Evolutionary conservation across 2,113 vertebrate species (phyloP), one percentile per base, ranked within the genome.

Genomic region (Empidonax alnorum): DNA sequence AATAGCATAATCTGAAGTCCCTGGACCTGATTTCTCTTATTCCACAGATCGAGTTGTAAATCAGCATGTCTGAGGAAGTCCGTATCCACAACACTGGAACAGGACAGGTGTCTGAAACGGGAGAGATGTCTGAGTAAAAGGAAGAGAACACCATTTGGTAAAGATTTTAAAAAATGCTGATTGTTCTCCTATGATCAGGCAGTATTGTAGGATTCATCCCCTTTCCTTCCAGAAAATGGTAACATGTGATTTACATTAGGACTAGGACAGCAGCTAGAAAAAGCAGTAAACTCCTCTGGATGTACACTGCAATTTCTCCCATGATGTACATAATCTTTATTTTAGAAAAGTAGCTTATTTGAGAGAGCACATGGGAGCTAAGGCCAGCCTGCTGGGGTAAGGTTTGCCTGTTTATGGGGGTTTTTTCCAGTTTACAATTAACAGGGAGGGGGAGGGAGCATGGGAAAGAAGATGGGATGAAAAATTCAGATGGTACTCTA

Each of bases 201-300:
- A 76, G 17, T 42, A 28, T 33, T 63, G 23, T 24, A 79, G 10
- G 37, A 66, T 66, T 80, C 41, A 90, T 6, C 5, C 17, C 35
- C 20, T 63, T 90, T 72, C 24, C 52, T 53, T 67, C 25, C 19
- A 75, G 49, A 44, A 88, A 72, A 56, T 6, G 2, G 4, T 22
- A 50, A 47, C 24, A 28, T 0, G 0, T 0, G 0, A 55, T 62
- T 88, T 83, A 55, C 6, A 2, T 24, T 12, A 42, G 17, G 42
- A 76, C 12, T n/a, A 65, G 61, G 12, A 77, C 20, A 63, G 16
- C 22, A 77, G 11, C 35, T 41, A 39, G 27, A 80, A 88, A 93
- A 77, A 37, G 15, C 49, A 89, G 12, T 5, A 13, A 47, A 69
- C 13, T 71, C 24, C 35, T 71, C 61, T 61, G 15, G 9, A 52